Evolutionary conservation across 2,888 invertebrate species (phyloP), one percentile per base, ranked within the genome.

Genomic region (Ornithoptera priamus): DNA sequence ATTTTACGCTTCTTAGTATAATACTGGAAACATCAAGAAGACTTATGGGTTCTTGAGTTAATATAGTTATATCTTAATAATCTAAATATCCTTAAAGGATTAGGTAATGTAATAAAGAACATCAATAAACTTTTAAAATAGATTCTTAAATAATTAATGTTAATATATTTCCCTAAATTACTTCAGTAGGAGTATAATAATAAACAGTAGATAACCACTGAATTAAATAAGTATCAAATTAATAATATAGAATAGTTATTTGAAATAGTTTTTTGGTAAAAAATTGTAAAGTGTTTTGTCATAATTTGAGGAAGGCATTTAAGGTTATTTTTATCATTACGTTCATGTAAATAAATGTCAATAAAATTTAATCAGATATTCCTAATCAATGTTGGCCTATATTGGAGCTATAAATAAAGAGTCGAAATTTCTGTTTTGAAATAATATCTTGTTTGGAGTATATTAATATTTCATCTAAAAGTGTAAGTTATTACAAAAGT

Each of bases 241-340:
- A 70, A 62, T 36, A 59, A 17, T 70, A 70, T 70, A 66, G 66
- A 62, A 70, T 70, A 70, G 70, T 68, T 2, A 39, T 65, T 68
- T 60, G 39, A 58, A 62, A 62, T 66, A 58, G 59, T 67, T 50
- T 69, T 67, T 71, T 69, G 64, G 63, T 66, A 62, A 42, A 46
- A 56, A 36, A 57, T 62, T 67, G 20, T 71, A 63, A 73, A 72
- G 65, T 72, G 74, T 69, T 67, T 70, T 67, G 71, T 67, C 65
- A 69, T 70, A 71, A 70, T 72, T 70, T 72, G 72, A 67, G 72
- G 53, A 72, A 72, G 73, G 72, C 72, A 67, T 71, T 67, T 72
- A 50, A 70, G 64, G 58, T 68, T 22, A 22, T 22, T 58, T 68
- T 69, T 57, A 62, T 73, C 69, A 70, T 68, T 72, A 68, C 67